Percentiles rank a stretch among this genome's conserved stretches.
Conservation (phyloP, 1,140 invertebrate species). For the Drosophila oshimai region DNA sequence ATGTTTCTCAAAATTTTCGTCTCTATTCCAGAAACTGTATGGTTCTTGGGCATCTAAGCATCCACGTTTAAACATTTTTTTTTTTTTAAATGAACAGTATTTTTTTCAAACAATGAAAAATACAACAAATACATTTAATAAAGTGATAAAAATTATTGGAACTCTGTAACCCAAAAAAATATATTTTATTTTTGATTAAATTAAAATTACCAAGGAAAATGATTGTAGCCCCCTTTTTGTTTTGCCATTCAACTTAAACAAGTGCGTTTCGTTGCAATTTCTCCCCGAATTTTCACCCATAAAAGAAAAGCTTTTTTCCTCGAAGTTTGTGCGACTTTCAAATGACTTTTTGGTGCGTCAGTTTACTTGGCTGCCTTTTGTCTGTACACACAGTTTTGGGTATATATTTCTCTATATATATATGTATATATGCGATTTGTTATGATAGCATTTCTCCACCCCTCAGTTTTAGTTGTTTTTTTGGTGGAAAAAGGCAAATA, state of each 20-base stretch:
- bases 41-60: too few relatives aligned
- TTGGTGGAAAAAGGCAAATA: background rate
- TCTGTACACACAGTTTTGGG: constrained; percentile 11
- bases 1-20: too few relatives aligned
- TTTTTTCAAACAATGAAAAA: too few relatives aligned
- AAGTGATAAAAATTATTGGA: too few relatives aligned
- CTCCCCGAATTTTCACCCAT: background rate
- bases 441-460: constrained; percentile 12
- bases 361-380: constrained; percentile 20
- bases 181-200: too few relatives aligned
- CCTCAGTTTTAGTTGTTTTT: background rate
- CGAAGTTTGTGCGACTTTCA: constrained; percentile 42
- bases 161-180: too few relatives aligned
- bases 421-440: constrained; percentile 9
- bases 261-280: constrained; percentile 22
- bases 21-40: too few relatives aligned
- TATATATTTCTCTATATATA: background rate
- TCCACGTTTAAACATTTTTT: too few relatives aligned
- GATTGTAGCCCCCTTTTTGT: constrained; percentile 3
- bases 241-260: constrained; percentile 1
- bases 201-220: too few relatives aligned
- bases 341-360: constrained; percentile 48
- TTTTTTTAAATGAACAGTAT: too few relatives aligned
- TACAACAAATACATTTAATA: too few relatives aligned
- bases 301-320: background rate